Base-by-base conservation (phyloP, 2,797 vertebrate genomes). In the Centropyge bicolor region DNA sequence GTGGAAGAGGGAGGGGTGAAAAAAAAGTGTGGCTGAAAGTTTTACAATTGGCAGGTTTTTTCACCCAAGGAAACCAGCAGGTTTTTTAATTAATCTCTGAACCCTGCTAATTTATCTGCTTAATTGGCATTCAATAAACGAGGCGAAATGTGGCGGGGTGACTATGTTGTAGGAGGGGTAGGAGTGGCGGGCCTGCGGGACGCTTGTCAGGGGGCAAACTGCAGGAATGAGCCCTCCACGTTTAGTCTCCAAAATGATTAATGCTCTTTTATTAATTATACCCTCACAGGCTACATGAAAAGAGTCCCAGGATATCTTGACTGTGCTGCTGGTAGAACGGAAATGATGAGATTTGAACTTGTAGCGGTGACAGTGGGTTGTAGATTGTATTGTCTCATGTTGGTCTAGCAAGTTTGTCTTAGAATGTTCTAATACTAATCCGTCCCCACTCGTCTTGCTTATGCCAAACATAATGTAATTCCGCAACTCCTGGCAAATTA, bases 41-140 rank as follows among this genome's bases (percentile, higher is more conserved):
- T 88, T 79, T 73, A 87, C 82, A 89, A 88, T 74, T 78, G 75
- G 65, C 80, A 70, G 52, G 5, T 82, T 86, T 83, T 80, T 83
- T 81, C 65, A 86, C 71, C 56, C 70, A 83, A 74, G 83, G 80
- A 90, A 91, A 90, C 81, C 83, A 89, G 91, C 81, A 87, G 82
- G 73, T 84, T 88, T 92, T 91, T 91, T 89, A 93, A 94, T 94
- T 94, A 93, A 94, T 94, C 93, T 93, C 89, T 93, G 89, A 94
- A 92, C 91, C 87, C 85, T 80, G 85, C 91, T 93, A 94, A 94
- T 94, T 88, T 90, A 92, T 92, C 90, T 88, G 86, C 91, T 91
- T 94, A 94, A 93, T 91, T 95, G 93, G 88, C 91, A 93, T 93
- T 93, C 90, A 92, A 89, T 89, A 90, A 93, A 90, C n/a, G 74